Conservation (phyloP, 2,888 invertebrate genomes). For the Folsomia candida region DNA sequence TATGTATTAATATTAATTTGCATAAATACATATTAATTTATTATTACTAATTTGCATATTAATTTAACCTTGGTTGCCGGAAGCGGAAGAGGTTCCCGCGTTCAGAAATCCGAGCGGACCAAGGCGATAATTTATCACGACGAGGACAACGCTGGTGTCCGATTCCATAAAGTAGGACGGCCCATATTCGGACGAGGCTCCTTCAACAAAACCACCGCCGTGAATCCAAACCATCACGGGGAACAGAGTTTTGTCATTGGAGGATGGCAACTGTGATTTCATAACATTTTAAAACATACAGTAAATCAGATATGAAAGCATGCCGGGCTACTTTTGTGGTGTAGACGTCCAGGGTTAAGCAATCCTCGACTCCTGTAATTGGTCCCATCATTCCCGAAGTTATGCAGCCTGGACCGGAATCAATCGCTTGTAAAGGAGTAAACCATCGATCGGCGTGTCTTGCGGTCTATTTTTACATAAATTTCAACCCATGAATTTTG, state of each 20-base stretch:
- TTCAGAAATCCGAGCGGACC: neutral
- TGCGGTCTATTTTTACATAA: neutral
- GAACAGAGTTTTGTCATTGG: no score
- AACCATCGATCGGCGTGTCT: neutral
- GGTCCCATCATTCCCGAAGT: neutral
- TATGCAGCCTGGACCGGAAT: neutral
- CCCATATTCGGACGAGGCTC: neutral
- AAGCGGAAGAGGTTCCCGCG: neutral
- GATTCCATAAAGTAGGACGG: neutral
- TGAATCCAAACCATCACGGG: neutral
- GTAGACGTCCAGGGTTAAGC: neutral
- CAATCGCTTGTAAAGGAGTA: neutral
- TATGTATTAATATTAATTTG: no score
- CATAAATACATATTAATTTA: no score
- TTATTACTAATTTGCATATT: no score
- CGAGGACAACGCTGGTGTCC: neutral
- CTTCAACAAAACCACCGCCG: neutral
- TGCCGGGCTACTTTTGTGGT: no score
- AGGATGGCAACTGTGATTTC: no score
- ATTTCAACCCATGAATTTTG: neutral
- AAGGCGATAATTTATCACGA: neutral
- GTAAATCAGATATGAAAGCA: no score
- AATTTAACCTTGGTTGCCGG: neutral
- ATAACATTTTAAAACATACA: no score
- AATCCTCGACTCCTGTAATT: neutral